Conservation (phyloP, 2,797 vertebrate genomes). For the Perodicticus potto region DNA sequence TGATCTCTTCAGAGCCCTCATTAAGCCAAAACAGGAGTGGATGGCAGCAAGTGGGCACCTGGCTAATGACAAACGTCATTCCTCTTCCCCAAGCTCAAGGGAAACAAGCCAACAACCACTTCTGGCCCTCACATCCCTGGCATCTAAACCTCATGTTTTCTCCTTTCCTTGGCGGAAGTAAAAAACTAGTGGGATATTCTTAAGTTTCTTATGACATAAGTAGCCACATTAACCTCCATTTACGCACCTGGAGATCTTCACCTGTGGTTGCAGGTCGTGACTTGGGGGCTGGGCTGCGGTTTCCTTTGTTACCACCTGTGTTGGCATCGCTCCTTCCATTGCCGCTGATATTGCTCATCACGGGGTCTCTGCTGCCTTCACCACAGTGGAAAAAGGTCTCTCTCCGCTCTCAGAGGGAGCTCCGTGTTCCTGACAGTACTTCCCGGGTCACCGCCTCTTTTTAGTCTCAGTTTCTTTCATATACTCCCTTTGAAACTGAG, state of each 20-base stretch:
- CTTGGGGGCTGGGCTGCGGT: too few relatives aligned
- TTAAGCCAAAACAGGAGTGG: neutral
- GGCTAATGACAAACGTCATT: neutral
- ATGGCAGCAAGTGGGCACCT: fast-evolving
- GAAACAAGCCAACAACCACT: too few relatives aligned
- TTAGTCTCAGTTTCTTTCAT: neutral
- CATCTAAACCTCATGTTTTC: neutral
- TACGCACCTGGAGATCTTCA: neutral
- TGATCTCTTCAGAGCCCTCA: neutral
- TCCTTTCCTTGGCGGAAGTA: neutral
- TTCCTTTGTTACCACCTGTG: neutral
- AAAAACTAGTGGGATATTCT: neutral
- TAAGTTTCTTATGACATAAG: neutral
- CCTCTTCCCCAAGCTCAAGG: neutral
- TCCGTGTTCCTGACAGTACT: neutral
- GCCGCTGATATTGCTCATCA: neutral
- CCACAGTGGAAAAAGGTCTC: neutral
- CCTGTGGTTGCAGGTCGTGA: neutral
- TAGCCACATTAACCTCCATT: neutral
- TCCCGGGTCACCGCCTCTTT: neutral
- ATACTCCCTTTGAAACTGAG: neutral
- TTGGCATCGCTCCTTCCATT: neutral
- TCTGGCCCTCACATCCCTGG: neutral
- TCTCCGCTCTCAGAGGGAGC: fast-evolving
- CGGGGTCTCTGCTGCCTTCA: too few relatives aligned